Evolutionary conservation across 2,113 vertebrate genomes (phyloP), one percentile per base, ranked within the genome.

Genomic region (Aphyosemion australe): DNA sequence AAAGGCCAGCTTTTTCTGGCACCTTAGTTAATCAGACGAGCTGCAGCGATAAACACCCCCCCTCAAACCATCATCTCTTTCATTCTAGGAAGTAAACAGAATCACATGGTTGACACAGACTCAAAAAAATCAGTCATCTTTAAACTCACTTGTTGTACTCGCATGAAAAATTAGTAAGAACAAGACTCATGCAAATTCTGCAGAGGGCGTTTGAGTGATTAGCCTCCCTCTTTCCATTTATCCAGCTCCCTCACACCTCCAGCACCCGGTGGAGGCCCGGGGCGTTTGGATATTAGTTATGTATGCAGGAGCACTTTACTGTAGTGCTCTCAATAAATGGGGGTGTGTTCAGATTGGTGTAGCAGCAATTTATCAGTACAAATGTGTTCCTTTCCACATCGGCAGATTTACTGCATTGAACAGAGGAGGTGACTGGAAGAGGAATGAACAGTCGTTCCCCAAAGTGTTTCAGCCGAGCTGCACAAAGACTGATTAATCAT

Each of bases 311-410:
- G 55, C 75, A 61, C 63, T 59, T 78, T 12, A 43, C 50, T 69
- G 61, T 77, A 54, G 53, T 54, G 65, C 46, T 70, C 31, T 65
- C 60, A 64, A 65, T 74, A 66, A 52, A 76, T 73, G 68, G 37
- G 47, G 50, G 34, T 47, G 74, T 63, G 71, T 76, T 76, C 69
- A 73, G 71, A 79, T 63, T 56, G 45, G 54, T 56, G 68, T 74
- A 21, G 73, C 73, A 69, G 75, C 83, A 67, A 89, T 90, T 76
- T 78, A 89, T 91, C 87, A 88, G 72, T 39, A 71, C 87, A 77
- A 87, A 80, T 56, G 73, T 63, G 69, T 78, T 69, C 61, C 76
- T 76, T 79, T 62, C 37, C 75, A 61, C 69, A 34, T 56, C 55
- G 84, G 73, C 83, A 86, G 89, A 87, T 87, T 83, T 86, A 86